A percentile compares a stretch with the other conserved stretches of the same genome.
Conservation (phyloP, 2,888 invertebrate genomes). For the Leucophenga montana region DNA sequence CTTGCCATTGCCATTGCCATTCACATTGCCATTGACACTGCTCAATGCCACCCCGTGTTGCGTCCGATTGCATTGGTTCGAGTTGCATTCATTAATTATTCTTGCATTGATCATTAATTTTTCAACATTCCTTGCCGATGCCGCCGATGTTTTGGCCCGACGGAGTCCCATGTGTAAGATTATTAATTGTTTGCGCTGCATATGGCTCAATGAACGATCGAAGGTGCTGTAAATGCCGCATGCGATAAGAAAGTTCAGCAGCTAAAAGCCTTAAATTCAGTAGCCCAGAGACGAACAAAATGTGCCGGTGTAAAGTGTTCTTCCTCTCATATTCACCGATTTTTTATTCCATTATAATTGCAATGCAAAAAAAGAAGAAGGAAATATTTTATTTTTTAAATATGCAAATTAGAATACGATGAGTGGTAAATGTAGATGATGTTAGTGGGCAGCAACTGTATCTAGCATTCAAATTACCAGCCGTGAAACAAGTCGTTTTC, state of each 20-base stretch:
- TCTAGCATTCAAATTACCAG: constrained; percentile 67
- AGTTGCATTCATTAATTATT: constrained; percentile 58
- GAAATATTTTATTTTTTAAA: no score
- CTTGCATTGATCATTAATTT: constrained; percentile 62
- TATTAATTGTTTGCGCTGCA: constrained; percentile 27
- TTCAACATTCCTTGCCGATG: constrained; percentile 49
- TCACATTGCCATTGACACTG: background rate
- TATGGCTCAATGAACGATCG: constrained; percentile 28
- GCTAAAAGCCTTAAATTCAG: constrained; percentile 38
- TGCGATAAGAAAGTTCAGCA: constrained; percentile 52
- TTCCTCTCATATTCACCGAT: no score
- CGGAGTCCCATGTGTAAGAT: constrained; percentile 12
- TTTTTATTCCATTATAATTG: no score
- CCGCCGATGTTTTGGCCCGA: constrained; percentile 46
- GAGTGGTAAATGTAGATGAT: background rate
- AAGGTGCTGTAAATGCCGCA: constrained; percentile 10
- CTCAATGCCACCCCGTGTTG: background rate
- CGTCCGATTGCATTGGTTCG: background rate
- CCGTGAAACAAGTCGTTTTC: constrained; percentile 67
- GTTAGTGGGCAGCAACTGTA: constrained; percentile 44
- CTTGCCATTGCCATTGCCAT: background rate
- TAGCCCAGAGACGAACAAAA: constrained; percentile 33
- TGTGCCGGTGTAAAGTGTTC: constrained; percentile 19
- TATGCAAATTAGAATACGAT: no score
- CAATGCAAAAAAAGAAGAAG: no score